A percentile compares a stretch with the other conserved stretches of the same genome.
Evolutionary conservation across 2,888 invertebrate genomes (phyloP).

Genomic region (Phortica magna): DNA sequence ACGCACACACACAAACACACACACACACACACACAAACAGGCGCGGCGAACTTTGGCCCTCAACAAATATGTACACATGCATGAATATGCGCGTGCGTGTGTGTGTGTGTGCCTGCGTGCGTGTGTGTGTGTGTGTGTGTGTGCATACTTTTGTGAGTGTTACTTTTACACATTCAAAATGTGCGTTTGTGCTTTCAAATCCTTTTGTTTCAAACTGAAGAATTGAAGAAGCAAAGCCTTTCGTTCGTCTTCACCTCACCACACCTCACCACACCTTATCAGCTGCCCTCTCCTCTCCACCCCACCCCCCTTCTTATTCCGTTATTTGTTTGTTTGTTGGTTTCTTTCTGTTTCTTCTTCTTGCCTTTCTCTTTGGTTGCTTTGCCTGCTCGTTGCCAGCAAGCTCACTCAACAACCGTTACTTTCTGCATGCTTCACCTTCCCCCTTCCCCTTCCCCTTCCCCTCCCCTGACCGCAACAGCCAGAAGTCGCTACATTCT

Average conservation of each 20-base stretch:
- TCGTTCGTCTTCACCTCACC: not conserved
- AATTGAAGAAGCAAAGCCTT: not conserved
- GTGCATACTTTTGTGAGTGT: constrained; percentile 1
- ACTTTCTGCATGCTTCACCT: too few species aligned
- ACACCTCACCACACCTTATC: not conserved
- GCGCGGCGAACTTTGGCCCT: not conserved
- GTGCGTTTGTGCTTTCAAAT: not conserved
- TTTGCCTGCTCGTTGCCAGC: not conserved
- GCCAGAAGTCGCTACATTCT: too few species aligned
- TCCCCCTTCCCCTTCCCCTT: too few species aligned
- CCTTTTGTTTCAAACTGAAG: not conserved
- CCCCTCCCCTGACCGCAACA: too few species aligned
- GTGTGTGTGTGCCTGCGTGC: not conserved
- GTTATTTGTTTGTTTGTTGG: not conserved
- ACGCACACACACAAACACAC: not conserved
- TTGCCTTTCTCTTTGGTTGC: not conserved
- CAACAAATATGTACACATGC: not conserved
- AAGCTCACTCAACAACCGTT: too few species aligned
- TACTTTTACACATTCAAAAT: not conserved
- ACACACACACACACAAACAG: not conserved
- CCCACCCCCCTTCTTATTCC: not conserved
- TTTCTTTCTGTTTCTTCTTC: constrained; percentile 16
- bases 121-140: not conserved
- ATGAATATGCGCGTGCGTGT: not conserved
- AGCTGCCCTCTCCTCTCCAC: not conserved